Base-by-base conservation (phyloP, 2,888 invertebrate genomes). In the Luperina nickerlii region DNA sequence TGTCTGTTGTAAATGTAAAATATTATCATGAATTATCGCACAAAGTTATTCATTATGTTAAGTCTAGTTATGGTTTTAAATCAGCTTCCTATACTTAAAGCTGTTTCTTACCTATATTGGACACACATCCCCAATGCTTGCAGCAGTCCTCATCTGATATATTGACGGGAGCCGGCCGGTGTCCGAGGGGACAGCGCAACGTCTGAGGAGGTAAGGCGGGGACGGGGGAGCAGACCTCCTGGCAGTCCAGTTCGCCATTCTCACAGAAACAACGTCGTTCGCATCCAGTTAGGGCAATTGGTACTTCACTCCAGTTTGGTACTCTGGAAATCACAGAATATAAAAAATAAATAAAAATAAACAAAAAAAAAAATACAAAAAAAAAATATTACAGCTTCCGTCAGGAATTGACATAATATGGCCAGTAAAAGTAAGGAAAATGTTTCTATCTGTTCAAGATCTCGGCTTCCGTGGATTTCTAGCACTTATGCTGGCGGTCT, bases 241-340 rank as follows among this genome's bases (percentile, higher is more conserved):
- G 98, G 90, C 99, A 99, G 83, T 98, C 98, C 32, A 99, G 97
- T 87, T 98, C 98, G 27, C 99, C 99, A 94, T 98, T 98, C 93
- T 99, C 98, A 92, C 99, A 99, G 93, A 98, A 98, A 92, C 99
- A 99, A 88, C 98, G 97, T 88, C 98, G 97, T 84, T 99, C 98
- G 91, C 99, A 99, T 74, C 99, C 98, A 20, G 98, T 98, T 6
- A 99, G 95, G 76, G 98, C 97, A 15, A 97, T 95, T 0, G 99
- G 99, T 69, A 99, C 97, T 90, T 98, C 98, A 78, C 98, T 98
- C 98, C 98, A 99, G 94, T 99, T 99, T 62, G 97, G 97, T 82
- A 98, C 97, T 32, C 97, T 97, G 86, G 81, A 93, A 78, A 27
- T 38, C 11, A 65, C 4, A 71, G n/a, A n/a, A n/a, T n/a, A n/a